These are phyloP conservation scores for Coptodon bakossiorum DNA, from an alignment of 2,113 vertebrate species.

Conservation along the genomic window DNA sequence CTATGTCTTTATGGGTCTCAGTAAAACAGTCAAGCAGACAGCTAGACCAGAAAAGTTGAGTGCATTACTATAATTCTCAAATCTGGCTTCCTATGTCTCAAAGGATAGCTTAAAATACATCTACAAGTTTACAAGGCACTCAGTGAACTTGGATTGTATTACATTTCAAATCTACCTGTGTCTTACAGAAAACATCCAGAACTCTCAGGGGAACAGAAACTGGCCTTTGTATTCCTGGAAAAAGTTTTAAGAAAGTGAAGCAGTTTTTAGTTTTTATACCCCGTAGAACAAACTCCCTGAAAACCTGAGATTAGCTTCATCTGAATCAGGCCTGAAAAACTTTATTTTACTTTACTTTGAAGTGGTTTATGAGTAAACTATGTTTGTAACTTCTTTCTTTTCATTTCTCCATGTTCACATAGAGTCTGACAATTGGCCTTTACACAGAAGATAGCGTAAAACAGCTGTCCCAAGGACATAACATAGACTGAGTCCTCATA, in stretches of 20 bases:
- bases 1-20: fast-evolving
- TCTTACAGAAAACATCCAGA: background rate
- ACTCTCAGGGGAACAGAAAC: background rate
- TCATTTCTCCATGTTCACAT: background rate
- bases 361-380: background rate
- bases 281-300: background rate
- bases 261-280: background rate
- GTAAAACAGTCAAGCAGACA: background rate
- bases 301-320: background rate
- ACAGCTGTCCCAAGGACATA: background rate
- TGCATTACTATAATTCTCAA: fast-evolving
- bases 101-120: background rate
- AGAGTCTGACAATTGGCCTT: background rate
- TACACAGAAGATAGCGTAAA: background rate
- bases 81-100: background rate
- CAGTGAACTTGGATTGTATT: background rate
- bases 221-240: background rate
- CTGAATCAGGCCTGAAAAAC: background rate
- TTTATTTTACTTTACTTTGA: background rate
- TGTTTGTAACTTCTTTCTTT: background rate
- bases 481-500: background rate
- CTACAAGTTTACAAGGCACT: fast-evolving
- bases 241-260: background rate
- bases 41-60: background rate
- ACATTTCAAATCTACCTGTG: background rate